Evolutionary conservation across 2,797 vertebrate genomes (phyloP).

Genomic region (Leucoraja ocellata): DNA sequence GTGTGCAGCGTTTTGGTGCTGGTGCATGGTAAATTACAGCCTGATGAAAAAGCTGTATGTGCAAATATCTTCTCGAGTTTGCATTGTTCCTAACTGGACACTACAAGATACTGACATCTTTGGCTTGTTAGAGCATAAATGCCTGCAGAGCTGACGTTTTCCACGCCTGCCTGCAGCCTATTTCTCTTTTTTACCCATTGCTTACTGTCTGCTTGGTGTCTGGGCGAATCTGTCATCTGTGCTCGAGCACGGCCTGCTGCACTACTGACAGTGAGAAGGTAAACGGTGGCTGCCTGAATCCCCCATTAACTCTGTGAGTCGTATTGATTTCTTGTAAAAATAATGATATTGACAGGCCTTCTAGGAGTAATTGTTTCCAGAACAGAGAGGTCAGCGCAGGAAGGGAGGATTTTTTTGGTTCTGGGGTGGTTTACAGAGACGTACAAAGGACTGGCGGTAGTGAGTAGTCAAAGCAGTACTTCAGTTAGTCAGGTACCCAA

Average conservation of each 20-base stretch:
- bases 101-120: conserved; percentile 72
- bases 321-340: conserved; percentile 99
- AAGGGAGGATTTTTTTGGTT: conserved; percentile 71
- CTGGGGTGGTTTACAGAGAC: conserved; percentile 52
- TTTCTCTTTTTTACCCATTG: conserved; percentile 67
- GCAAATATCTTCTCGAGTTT: conserved; percentile 30
- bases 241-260: conserved; percentile 76
- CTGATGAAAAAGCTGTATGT: conserved; percentile 33
- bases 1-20: background rate
- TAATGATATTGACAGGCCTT: conserved; percentile 98
- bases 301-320: conserved; percentile 97
- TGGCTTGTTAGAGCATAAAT: conserved; percentile 76
- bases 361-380: conserved; percentile 95
- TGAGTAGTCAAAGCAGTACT: conserved; percentile 57
- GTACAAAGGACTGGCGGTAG: conserved; percentile 59
- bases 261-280: conserved; percentile 92
- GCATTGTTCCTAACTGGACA: conserved; percentile 61
- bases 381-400: conserved; percentile 77
- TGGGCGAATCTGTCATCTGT: conserved; percentile 78
- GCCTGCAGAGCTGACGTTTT: conserved; percentile 75
- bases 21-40: conserved; percentile 31
- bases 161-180: conserved; percentile 71
- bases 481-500: conserved; percentile 37
- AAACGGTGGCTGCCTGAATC: conserved; percentile 90
- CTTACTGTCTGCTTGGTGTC: conserved; percentile 77